Conservation (phyloP, 2,888 invertebrate species). For the Diabrotica balteata region DNA sequence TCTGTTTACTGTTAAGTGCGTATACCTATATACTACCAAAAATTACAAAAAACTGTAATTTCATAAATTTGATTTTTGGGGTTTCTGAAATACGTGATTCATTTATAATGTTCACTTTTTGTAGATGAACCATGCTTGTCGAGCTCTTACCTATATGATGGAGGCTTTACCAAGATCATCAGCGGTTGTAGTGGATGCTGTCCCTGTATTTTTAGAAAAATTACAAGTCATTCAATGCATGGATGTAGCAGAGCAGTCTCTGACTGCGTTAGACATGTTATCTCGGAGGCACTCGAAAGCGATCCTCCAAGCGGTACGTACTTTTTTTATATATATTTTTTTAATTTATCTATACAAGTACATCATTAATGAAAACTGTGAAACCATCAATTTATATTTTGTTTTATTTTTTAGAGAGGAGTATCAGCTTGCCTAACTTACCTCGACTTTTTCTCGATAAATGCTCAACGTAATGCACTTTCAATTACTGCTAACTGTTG, state of each 20-base stretch:
- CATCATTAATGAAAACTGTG: background rate
- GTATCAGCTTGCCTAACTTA: conserved; percentile 96
- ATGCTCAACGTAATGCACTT: conserved; percentile 95
- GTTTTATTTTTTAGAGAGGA: conserved; percentile 73
- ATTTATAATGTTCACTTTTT: background rate
- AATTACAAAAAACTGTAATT: no score
- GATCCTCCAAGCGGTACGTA: conserved; percentile 86
- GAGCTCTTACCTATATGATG: conserved; percentile 98
- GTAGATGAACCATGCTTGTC: conserved; percentile 97
- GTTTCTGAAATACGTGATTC: no score
- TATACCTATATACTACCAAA: no score
- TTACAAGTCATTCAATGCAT: conserved; percentile 98
- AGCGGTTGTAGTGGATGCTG: conserved; percentile 94
- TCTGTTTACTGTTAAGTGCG: no score
- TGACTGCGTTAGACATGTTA: conserved; percentile 96
- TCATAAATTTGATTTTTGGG: no score
- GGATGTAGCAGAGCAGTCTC: conserved; percentile 99
- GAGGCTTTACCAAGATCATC: conserved; percentile 97
- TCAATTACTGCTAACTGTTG: conserved; percentile 98
- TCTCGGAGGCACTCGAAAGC: conserved; percentile 96
- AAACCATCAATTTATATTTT: background rate
- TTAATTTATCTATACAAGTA: background rate
- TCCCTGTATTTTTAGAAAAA: conserved; percentile 96
- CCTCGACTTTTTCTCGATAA: conserved; percentile 98
- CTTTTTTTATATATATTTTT: no score